These are phyloP conservation scores for Pempheris klunzingeri DNA, from an alignment of 2,797 vertebrate genomes.

Conservation along the genomic window DNA sequence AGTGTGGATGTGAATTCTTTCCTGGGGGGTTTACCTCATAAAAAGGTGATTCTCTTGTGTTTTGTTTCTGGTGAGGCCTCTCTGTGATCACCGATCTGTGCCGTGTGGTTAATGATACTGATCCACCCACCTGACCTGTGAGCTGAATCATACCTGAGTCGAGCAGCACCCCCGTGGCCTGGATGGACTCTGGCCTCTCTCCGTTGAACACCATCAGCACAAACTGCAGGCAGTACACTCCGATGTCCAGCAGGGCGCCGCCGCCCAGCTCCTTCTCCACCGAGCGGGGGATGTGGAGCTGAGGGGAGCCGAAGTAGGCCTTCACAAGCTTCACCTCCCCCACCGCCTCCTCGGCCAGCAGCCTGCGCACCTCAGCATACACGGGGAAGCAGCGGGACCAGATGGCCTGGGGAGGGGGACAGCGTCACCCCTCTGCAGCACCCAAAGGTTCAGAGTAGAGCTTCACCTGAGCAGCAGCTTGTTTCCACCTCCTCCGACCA, in stretches of 20 bases:
- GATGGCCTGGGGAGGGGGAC: conserved; percentile 79
- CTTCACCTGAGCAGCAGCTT: conserved; percentile 31
- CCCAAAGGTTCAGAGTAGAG: conserved; percentile 1
- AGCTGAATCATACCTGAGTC: conserved; percentile 81
- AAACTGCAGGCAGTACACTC: conserved; percentile 88
- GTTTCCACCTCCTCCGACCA: conserved; percentile 8
- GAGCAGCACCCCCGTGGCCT: conserved; percentile 77
- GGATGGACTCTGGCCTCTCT: conserved; percentile 84
- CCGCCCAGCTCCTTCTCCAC: conserved; percentile 84
- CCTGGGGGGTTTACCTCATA: conserved; percentile 49
- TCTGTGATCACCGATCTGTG: conserved; percentile 31
- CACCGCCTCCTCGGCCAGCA: conserved; percentile 76
- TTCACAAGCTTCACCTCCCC: conserved; percentile 85
- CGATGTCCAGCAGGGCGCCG: conserved; percentile 84
- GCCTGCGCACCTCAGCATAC: conserved; percentile 73
- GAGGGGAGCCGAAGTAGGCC: conserved; percentile 78
- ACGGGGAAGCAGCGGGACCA: conserved; percentile 89
- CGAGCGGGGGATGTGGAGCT: conserved; percentile 56
- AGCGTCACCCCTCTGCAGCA: neutral
- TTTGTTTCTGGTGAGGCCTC: neutral
- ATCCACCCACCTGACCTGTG: conserved; percentile 17
- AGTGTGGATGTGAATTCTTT: conserved; percentile 55
- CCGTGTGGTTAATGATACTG: conserved; percentile 48
- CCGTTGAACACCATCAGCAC: conserved; percentile 86
- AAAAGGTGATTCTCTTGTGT: conserved; percentile 17